phyloP scores from a whole-genome alignment of 1,140 invertebrate genomes.

The Drosophila chauvacae region DNA sequence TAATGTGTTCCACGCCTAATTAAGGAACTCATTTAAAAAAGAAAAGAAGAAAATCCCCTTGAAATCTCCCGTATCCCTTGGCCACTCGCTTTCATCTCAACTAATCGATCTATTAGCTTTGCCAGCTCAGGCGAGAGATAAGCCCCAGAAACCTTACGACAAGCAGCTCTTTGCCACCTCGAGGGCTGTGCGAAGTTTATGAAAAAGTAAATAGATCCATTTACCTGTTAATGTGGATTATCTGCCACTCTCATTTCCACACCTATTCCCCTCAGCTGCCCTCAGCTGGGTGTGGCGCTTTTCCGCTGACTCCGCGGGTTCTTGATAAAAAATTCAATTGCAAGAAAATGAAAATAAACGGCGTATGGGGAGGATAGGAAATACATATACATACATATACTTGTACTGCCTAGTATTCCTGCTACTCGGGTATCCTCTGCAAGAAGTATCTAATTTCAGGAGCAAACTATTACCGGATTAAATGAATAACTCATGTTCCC shows the following conservation, averaged over 20 bases:
- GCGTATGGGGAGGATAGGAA: neutral
- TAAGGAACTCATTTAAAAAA: neutral
- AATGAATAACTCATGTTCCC: too few relatives aligned
- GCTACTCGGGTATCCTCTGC: too few relatives aligned
- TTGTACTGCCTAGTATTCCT: too few relatives aligned
- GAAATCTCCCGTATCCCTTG: neutral
- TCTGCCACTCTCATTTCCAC: conserved; percentile 14
- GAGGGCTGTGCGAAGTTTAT: conserved; percentile 8
- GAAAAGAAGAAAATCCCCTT: too few relatives aligned
- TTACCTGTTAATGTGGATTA: conserved; percentile 41
- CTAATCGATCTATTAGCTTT: conserved; percentile 28
- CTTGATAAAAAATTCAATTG: neutral
- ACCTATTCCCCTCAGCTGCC: conserved; percentile 7
- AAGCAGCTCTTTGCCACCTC: conserved; percentile 5
- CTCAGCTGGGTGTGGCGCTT: too few relatives aligned
- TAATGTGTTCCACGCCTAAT: neutral
- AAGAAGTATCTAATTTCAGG: too few relatives aligned
- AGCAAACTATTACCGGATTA: too few relatives aligned
- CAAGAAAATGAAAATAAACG: neutral
- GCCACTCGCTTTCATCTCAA: neutral
- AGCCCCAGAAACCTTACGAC: neutral
- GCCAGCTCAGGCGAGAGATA: neutral
- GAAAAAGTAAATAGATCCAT: conserved; percentile 42
- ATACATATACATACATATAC: too few relatives aligned
- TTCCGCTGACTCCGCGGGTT: neutral